Conservation (phyloP, 2,888 invertebrate genomes). For the Luperina nickerlii region DNA sequence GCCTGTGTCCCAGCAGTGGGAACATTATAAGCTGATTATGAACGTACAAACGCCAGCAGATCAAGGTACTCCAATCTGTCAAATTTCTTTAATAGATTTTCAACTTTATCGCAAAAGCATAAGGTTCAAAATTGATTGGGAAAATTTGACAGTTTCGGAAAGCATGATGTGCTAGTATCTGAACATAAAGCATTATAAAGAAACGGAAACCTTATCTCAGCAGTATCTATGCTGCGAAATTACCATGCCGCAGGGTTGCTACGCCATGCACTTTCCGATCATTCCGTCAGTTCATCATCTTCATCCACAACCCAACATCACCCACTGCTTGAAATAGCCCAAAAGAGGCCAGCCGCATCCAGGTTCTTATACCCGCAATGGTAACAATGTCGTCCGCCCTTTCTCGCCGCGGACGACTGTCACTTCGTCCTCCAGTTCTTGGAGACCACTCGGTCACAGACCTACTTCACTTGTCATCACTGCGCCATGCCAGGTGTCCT, state of each 20-base stretch:
- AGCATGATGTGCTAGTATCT: too few species aligned
- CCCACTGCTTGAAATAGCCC: neutral
- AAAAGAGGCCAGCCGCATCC: too few species aligned
- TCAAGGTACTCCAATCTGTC: too few species aligned
- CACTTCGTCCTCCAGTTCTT: neutral
- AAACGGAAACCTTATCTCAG: neutral
- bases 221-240: neutral
- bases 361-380: neutral
- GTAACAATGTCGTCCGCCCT: neutral
- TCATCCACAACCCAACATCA: neutral
- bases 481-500: neutral
- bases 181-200: neutral
- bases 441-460: neutral
- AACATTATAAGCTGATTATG: too few species aligned
- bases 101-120: too few species aligned
- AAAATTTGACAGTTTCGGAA: too few species aligned
- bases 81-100: too few species aligned
- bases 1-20: too few species aligned
- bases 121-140: too few species aligned
- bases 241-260: neutral
- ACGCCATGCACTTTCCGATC: neutral
- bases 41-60: too few species aligned
- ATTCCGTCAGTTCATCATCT: neutral
- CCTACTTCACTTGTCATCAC: neutral
- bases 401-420: neutral